Evolutionary conservation across 2,113 vertebrate species (phyloP).

Genomic region (Bambusicola thoracicus): DNA sequence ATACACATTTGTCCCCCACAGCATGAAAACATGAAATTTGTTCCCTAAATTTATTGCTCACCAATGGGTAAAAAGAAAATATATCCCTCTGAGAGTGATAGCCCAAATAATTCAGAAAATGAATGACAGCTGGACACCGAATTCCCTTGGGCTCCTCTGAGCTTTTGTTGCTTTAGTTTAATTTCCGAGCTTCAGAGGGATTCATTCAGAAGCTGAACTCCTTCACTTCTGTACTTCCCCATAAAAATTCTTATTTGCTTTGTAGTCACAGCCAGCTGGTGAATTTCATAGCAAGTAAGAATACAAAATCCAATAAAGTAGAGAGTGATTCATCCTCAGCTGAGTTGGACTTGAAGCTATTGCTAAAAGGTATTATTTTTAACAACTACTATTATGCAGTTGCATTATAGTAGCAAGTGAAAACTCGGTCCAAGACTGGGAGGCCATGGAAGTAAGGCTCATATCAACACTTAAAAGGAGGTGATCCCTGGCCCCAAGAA

Average conservation of each 20-base stretch:
- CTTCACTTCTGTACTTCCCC: conserved; percentile 2
- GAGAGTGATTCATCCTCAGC: conserved; percentile 54
- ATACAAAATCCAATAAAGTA: background rate
- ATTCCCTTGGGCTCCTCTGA: background rate
- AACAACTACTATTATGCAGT: background rate
- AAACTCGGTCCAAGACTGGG: background rate
- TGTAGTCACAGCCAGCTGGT: background rate
- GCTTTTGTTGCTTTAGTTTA: background rate
- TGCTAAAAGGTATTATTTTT: conserved; percentile 33
- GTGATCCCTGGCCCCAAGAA: background rate
- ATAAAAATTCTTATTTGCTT: conserved; percentile 26
- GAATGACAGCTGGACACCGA: background rate
- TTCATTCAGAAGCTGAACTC: conserved; percentile 4
- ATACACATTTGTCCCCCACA: background rate
- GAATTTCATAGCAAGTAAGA: conserved; percentile 14
- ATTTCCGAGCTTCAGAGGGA: conserved; percentile 21
- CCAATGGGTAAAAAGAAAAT: background rate
- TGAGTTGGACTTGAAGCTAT: conserved; percentile 26
- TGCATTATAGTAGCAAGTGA: background rate
- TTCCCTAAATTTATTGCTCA: background rate
- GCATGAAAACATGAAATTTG: background rate
- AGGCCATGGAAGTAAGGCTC: background rate
- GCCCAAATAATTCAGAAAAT: background rate
- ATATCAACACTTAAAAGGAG: background rate
- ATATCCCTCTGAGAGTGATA: background rate